Conservation (phyloP, 2,888 invertebrate species). For the Lochmaea crataegi region DNA sequence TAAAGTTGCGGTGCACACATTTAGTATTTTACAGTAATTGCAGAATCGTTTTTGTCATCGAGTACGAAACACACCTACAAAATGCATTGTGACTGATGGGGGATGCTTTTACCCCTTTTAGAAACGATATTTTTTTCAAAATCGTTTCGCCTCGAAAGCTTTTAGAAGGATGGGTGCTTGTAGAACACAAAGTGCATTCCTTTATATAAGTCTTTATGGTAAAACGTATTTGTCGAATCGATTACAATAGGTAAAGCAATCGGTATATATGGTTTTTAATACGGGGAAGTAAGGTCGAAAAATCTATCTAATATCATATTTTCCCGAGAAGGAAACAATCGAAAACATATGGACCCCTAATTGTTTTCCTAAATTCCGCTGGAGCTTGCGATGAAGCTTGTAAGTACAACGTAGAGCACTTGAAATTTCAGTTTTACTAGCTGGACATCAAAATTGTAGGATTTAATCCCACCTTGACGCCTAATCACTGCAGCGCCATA, state of each 20-base stretch:
- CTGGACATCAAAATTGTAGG: no score
- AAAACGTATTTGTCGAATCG: slow-evolving; percentile 15
- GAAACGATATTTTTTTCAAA: slow-evolving; percentile 29
- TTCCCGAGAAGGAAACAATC: no score
- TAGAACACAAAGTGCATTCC: slow-evolving; percentile 20
- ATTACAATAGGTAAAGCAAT: background rate
- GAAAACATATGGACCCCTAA: no score
- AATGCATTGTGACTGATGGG: background rate
- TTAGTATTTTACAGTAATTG: slow-evolving; percentile 32
- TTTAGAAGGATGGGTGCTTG: slow-evolving; percentile 26
- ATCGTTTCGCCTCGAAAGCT: slow-evolving; percentile 24
- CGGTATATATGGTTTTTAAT: background rate
- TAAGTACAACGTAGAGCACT: no score
- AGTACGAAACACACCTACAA: slow-evolving; percentile 23
- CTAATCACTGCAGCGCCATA: no score
- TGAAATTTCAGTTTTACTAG: no score
- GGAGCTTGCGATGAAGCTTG: no score
- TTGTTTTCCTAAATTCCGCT: no score
- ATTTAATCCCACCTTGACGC: no score
- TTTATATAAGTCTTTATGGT: slow-evolving; percentile 20
- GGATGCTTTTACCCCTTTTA: slow-evolving; percentile 28
- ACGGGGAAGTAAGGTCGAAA: no score
- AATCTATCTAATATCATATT: no score
- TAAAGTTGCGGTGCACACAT: slow-evolving; percentile 26
- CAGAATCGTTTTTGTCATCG: slow-evolving; percentile 26